Percentiles rank a stretch among this genome's conserved stretches.
These are phyloP conservation scores for Neuroterus valhalla DNA, from an alignment of 1,140 invertebrate genomes.

Conservation along the genomic window DNA sequence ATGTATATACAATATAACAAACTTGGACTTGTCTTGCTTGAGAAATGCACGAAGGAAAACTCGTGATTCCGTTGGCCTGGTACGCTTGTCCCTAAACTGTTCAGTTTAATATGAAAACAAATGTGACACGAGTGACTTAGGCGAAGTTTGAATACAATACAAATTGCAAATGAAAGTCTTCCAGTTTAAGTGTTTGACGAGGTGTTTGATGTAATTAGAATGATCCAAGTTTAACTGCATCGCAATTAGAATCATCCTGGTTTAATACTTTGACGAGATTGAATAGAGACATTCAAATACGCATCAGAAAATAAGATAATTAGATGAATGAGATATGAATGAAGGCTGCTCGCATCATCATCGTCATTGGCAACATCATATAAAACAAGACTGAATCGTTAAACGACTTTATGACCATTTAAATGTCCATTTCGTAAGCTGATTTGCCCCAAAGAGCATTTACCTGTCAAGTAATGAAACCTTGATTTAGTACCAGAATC, in stretches of 20 bases:
- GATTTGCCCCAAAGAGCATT: constrained; percentile 12
- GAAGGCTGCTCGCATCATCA: neutral
- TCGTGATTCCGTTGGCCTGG: neutral
- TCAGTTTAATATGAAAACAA: neutral
- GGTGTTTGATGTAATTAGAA: too few species aligned
- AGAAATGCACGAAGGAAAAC: neutral
- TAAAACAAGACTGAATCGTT: constrained; percentile 24
- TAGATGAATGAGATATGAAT: constrained; percentile 2
- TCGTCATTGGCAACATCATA: neutral
- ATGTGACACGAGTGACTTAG: neutral
- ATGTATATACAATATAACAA: constrained; percentile 13
- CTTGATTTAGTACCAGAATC: constrained; percentile 22
- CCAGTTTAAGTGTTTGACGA: too few species aligned
- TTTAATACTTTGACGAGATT: too few species aligned
- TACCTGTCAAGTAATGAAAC: constrained; percentile 26
- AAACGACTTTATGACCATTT: constrained; percentile 26
- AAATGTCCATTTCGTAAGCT: neutral
- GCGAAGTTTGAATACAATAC: neutral
- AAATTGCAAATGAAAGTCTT: too few species aligned
- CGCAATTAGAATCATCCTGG: too few species aligned
- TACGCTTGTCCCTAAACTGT: neutral
- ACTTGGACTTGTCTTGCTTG: constrained; percentile 2
- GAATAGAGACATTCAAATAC: neutral
- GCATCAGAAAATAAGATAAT: neutral
- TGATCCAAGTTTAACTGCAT: too few species aligned